Percentiles rank a stretch among this genome's conserved stretches.
Evolutionary conservation across 1,140 invertebrate genomes (phyloP).

Genomic region (Diorhabda carinulata): DNA sequence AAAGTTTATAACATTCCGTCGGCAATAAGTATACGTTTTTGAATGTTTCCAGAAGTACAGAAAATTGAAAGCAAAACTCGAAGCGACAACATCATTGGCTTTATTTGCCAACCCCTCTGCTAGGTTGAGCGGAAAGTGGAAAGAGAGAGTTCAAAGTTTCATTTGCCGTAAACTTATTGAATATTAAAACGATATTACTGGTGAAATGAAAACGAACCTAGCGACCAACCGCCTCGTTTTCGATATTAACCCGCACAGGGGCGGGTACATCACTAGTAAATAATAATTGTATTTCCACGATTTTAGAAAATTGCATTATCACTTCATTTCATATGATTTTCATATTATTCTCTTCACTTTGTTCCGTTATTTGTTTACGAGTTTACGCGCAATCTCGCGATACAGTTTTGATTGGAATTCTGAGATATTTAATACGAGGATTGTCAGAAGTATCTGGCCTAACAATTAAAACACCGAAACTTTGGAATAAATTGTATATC

Average conservation of each 20-base stretch:
- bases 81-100: background rate
- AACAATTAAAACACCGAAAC: too few species aligned
- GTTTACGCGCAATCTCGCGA: too few species aligned
- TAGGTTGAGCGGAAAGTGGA: background rate
- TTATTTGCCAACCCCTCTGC: background rate
- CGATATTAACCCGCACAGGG: background rate
- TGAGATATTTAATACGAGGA: too few species aligned
- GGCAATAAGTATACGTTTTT: background rate
- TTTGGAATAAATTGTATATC: too few species aligned
- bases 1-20: background rate
- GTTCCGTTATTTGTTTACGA: too few species aligned
- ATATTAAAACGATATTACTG: slow-evolving; percentile 1
- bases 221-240: background rate
- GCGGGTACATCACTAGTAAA: too few species aligned
- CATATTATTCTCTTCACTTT: too few species aligned
- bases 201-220: slow-evolving; percentile 2
- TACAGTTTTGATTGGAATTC: too few species aligned
- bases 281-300: too few species aligned
- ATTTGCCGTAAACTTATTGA: slow-evolving; percentile 2
- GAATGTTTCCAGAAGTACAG: background rate
- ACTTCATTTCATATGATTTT: too few species aligned
- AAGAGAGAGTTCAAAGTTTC: background rate
- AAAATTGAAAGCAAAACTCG: slow-evolving; percentile 1
- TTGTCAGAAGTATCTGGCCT: too few species aligned
- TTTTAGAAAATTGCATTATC: too few species aligned